phyloP scores from a whole-genome alignment of 2,797 vertebrate species.

The Phoxinus dragarum region DNA sequence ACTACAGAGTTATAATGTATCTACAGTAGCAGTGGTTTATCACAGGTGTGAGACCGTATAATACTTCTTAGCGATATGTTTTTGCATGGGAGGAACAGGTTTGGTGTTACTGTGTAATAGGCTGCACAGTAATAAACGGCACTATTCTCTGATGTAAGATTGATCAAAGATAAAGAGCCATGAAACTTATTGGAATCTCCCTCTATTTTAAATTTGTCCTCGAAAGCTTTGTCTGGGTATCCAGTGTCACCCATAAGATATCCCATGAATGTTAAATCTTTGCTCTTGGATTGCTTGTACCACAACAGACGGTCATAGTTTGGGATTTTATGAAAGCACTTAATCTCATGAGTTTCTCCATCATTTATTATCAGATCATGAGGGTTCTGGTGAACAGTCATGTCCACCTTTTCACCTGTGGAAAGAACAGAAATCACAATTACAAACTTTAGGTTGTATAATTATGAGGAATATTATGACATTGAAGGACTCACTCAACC shows the following conservation, averaged over 20 bases:
- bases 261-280: conserved; percentile 50
- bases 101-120: conserved; percentile 56
- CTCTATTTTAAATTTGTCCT: conserved; percentile 32
- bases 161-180: conserved; percentile 40
- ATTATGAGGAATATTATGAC: background rate
- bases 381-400: conserved; percentile 53
- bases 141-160: conserved; percentile 24
- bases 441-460: background rate
- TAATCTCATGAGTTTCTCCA: conserved; percentile 39
- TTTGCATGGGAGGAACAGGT: conserved; percentile 25
- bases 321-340: conserved; percentile 48
- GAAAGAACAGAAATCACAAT: background rate
- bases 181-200: conserved; percentile 36
- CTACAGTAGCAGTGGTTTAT: conserved; percentile 15
- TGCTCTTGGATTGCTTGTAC: conserved; percentile 51
- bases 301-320: conserved; percentile 54
- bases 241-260: conserved; percentile 32
- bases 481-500: background rate
- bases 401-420: conserved; percentile 40
- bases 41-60: conserved; percentile 5
- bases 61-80: background rate
- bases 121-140: conserved; percentile 63
- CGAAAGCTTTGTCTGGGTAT: conserved; percentile 24
- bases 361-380: conserved; percentile 2
- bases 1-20: background rate